These are phyloP conservation scores for Bombus huntii DNA, from an alignment of 1,140 invertebrate species.

Conservation along the genomic window DNA sequence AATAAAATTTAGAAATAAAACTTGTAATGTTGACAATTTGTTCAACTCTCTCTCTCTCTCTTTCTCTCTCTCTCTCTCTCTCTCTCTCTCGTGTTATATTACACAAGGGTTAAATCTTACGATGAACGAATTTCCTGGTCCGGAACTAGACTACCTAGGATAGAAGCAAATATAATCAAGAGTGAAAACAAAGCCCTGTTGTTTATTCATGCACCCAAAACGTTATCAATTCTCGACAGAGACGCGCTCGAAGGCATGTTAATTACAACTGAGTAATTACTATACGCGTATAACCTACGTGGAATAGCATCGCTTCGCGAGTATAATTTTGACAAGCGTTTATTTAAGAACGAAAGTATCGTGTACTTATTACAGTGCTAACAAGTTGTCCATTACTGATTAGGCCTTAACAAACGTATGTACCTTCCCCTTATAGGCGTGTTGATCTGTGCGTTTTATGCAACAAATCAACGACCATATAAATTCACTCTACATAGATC, in stretches of 20 bases:
- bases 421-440: conserved; percentile 71
- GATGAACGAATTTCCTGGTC: background rate
- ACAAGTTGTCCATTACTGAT: conserved; percentile 67
- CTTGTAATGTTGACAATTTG: background rate
- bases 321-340: conserved; percentile 74
- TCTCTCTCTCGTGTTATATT: no score
- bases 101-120: background rate
- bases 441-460: conserved; percentile 67
- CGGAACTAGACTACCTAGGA: background rate
- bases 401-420: conserved; percentile 75
- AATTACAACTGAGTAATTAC: conserved; percentile 64
- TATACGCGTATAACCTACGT: conserved; percentile 57
- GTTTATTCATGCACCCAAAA: background rate
- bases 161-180: background rate
- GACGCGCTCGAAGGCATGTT: conserved; percentile 70
- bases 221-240: conserved; percentile 20
- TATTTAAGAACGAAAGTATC: conserved; percentile 64
- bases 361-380: conserved; percentile 57
- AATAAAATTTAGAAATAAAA: background rate
- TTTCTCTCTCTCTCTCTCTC: background rate
- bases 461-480: conserved; percentile 16
- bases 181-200: background rate
- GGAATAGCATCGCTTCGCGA: conserved; percentile 71
- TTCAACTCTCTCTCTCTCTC: background rate
- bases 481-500: conserved; percentile 50